Percentiles rank a stretch among this genome's conserved stretches.
Conservation (phyloP, 2,888 invertebrate species). For the Adelognathus sp. region DNA sequence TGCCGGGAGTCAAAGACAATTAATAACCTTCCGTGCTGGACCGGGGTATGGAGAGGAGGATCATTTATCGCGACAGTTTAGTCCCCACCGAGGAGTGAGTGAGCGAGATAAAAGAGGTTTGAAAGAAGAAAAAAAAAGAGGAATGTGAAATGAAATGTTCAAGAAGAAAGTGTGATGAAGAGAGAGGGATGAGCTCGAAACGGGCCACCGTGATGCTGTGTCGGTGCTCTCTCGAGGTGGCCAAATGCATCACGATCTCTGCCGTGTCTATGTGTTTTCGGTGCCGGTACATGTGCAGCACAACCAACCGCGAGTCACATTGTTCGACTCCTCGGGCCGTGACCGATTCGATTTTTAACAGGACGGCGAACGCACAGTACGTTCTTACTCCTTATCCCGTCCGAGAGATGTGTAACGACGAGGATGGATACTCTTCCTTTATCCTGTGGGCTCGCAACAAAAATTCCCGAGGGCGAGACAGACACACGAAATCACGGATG, state of each 20-base stretch:
- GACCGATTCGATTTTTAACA: constrained; percentile 81
- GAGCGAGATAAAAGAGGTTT: constrained; percentile 20
- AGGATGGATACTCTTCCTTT: constrained; percentile 54
- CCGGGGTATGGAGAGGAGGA: constrained; percentile 71
- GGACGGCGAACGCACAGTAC: constrained; percentile 62
- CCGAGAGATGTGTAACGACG: constrained; percentile 28
- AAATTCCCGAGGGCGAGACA: constrained; percentile 51
- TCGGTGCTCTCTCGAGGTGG: constrained; percentile 37
- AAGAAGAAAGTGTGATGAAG: no score
- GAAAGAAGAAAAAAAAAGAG: constrained; percentile 25
- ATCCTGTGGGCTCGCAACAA: no score
- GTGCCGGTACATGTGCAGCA: neutral
- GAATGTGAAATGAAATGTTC: constrained; percentile 26
- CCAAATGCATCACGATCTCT: constrained; percentile 40
- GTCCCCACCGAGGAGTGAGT: constrained; percentile 62
- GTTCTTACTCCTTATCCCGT: no score
- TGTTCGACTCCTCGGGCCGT: constrained; percentile 76
- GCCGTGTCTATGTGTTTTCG: neutral
- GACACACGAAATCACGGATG: constrained; percentile 49
- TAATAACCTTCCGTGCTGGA: constrained; percentile 80
- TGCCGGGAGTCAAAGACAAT: constrained; percentile 78
- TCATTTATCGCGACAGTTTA: constrained; percentile 81
- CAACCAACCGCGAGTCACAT: constrained; percentile 61
- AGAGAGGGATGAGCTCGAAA: constrained; percentile 25
- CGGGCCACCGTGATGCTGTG: constrained; percentile 54